Percentiles rank a stretch among this genome's conserved stretches.
phyloP scores from a whole-genome alignment of 2,113 vertebrate genomes.

The Riparia riparia region DNA sequence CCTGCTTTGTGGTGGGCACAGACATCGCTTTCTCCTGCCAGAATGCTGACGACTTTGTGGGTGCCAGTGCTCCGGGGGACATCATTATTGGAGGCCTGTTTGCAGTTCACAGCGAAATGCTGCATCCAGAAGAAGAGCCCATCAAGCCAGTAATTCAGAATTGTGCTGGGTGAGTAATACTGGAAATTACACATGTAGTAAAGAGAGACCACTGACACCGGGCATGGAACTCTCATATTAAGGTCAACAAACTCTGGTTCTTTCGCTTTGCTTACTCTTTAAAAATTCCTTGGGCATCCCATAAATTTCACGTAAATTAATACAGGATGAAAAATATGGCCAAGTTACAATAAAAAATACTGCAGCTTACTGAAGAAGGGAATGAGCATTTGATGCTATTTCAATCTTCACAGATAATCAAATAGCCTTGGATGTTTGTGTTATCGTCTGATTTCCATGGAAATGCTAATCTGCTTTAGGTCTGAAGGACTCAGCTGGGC shows the following conservation, averaged over 20 bases:
- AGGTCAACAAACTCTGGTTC: neutral
- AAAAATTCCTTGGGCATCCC: neutral
- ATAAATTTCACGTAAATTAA: fast-evolving
- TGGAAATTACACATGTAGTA: neutral
- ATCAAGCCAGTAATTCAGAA: conserved; percentile 70
- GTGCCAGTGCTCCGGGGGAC: conserved; percentile 73
- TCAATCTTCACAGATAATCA: neutral
- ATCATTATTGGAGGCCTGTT: conserved; percentile 79
- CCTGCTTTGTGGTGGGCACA: conserved; percentile 39
- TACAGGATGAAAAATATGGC: neutral
- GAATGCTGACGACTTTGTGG: conserved; percentile 68
- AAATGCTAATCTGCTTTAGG: neutral
- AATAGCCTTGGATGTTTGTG: neutral
- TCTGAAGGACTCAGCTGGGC: neutral
- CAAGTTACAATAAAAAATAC: neutral
- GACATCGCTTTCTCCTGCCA: conserved; percentile 56
- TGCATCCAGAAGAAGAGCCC: conserved; percentile 58
- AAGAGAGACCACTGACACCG: neutral
- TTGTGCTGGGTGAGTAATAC: conserved; percentile 81
- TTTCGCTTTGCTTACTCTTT: neutral
- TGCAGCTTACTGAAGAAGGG: neutral
- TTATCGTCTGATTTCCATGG: neutral
- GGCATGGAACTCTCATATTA: neutral
- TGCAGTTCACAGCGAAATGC: conserved; percentile 75
- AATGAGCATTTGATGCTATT: neutral